These are phyloP conservation scores for Eciton burchellii DNA, from an alignment of 1,140 invertebrate species.

Conservation along the genomic window DNA sequence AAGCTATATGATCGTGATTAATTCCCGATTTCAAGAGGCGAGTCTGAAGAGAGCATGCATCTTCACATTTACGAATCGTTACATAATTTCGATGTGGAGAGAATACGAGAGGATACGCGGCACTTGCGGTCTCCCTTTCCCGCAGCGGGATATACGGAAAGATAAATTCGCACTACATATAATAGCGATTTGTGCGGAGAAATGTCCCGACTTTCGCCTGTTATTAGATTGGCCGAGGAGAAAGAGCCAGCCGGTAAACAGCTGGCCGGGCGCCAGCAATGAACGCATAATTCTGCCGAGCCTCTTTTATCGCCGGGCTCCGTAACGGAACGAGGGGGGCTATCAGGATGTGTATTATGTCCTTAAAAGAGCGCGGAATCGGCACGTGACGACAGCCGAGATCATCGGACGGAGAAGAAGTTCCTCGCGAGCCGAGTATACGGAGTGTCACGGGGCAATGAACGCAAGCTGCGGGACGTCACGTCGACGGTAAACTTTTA, in stretches of 20 bases:
- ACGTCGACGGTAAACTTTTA: constrained; percentile 74
- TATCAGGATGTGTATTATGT: constrained; percentile 57
- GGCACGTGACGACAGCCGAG: constrained; percentile 46
- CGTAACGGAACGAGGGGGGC: constrained; percentile 31
- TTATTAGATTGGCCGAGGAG: constrained; percentile 30
- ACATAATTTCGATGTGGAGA: not conserved
- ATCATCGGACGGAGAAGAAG: constrained; percentile 38
- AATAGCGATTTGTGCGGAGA: not conserved
- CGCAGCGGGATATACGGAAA: not conserved
- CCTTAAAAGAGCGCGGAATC: constrained; percentile 45
- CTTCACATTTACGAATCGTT: constrained; percentile 1
- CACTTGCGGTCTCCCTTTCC: not conserved
- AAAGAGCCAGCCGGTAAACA: constrained; percentile 67
- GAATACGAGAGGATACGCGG: not conserved
- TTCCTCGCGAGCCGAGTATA: constrained; percentile 11
- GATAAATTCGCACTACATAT: not conserved
- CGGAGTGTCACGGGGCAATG: not conserved
- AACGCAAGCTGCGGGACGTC: constrained; percentile 9
- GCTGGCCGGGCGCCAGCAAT: constrained; percentile 76
- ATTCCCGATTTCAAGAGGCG: not conserved
- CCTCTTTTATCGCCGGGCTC: constrained; percentile 56
- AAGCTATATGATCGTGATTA: constrained; percentile 2
- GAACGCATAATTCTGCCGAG: constrained; percentile 75
- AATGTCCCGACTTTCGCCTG: not conserved
- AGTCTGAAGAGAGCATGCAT: no score